Conservation (phyloP, 2,797 vertebrate genomes). For the Chaunax sp. region DNA sequence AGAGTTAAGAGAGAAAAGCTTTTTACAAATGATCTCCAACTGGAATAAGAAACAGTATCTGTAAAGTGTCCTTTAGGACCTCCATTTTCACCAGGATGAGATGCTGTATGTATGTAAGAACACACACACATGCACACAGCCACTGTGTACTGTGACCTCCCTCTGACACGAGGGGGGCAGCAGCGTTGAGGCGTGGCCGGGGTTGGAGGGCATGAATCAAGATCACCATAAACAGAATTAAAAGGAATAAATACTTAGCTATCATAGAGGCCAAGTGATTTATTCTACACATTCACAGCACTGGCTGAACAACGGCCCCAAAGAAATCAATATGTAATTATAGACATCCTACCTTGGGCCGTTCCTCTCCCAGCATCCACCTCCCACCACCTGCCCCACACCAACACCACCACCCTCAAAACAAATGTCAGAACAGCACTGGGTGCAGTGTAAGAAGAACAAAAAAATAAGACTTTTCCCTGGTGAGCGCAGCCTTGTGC, state of each 20-base stretch:
- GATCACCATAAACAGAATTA: constrained; percentile 83
- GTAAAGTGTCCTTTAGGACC: constrained; percentile 26
- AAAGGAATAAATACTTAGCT: constrained; percentile 83
- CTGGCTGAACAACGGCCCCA: constrained; percentile 73
- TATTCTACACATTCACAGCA: constrained; percentile 77
- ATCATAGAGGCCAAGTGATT: constrained; percentile 82
- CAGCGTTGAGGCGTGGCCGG: constrained; percentile 45
- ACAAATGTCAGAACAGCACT: constrained; percentile 79
- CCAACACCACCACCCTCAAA: constrained; percentile 65
- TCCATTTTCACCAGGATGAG: constrained; percentile 36
- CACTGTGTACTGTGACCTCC: constrained; percentile 37
- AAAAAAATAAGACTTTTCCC: constrained; percentile 21
- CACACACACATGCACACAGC: constrained; percentile 8
- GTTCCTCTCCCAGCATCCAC: constrained; percentile 69
- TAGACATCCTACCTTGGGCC: constrained; percentile 82
- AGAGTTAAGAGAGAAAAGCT: constrained; percentile 18
- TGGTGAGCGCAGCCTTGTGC: constrained; percentile 32
- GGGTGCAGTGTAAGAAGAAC: constrained; percentile 42
- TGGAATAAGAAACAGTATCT: constrained; percentile 49
- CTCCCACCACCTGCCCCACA: constrained; percentile 60
- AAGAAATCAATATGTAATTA: constrained; percentile 88
- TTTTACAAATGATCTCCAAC: constrained; percentile 23
- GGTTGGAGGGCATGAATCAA: constrained; percentile 76
- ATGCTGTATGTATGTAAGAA: constrained; percentile 6
- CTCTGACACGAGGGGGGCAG: constrained; percentile 59